These are phyloP conservation scores for Drosophila prostipennis DNA, from an alignment of 2,888 invertebrate species.

Conservation along the genomic window DNA sequence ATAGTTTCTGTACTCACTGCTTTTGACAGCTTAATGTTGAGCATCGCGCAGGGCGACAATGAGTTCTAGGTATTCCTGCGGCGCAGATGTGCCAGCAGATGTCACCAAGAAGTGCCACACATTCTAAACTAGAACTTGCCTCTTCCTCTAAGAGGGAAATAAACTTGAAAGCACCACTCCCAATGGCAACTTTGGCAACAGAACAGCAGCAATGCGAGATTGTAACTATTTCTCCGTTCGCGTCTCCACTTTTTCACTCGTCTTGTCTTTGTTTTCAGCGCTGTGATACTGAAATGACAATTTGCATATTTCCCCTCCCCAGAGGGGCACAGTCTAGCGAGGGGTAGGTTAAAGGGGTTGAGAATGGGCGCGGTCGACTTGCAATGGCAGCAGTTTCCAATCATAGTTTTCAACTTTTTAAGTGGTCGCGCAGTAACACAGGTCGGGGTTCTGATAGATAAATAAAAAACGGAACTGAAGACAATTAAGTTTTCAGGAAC, in stretches of 20 bases:
- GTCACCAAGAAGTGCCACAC: not conserved
- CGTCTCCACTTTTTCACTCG: not conserved
- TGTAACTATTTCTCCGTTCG: not conserved
- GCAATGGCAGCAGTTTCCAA: not conserved
- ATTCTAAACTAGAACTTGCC: not conserved
- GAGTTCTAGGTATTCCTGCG: not conserved
- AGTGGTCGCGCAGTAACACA: not conserved
- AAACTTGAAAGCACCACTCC: not conserved
- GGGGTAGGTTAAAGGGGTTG: too few relatives aligned
- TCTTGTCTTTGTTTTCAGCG: slow-evolving; percentile 3
- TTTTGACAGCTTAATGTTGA: not conserved
- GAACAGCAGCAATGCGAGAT: too few relatives aligned
- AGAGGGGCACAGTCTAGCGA: not conserved
- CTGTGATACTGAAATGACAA: not conserved
- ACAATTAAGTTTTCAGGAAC: not conserved
- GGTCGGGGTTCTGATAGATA: not conserved
- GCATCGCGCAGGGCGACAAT: not conserved
- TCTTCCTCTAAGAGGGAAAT: not conserved
- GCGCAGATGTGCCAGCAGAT: not conserved
- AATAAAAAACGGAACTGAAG: too few relatives aligned
- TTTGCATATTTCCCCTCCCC: slow-evolving; percentile 1
- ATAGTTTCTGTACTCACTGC: not conserved
- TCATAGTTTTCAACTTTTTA: not conserved
- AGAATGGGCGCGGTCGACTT: not conserved
- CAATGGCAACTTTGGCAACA: not conserved